Evolutionary conservation across 2,113 vertebrate species (phyloP).

Genomic region (Tamias sibiricus): DNA sequence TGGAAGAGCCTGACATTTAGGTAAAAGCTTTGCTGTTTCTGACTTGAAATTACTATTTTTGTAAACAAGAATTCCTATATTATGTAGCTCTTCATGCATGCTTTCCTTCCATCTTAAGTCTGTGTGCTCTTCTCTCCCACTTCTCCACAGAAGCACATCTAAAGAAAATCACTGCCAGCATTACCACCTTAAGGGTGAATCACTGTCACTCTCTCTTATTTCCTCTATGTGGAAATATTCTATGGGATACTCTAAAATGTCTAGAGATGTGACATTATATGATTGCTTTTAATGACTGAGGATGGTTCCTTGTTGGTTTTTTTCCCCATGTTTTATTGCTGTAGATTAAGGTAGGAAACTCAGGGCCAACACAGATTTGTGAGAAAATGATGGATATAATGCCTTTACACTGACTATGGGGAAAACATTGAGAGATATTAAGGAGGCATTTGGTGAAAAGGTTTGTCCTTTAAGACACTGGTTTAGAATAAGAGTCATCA

Average conservation of each 20-base stretch:
- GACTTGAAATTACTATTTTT: neutral
- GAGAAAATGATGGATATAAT: neutral
- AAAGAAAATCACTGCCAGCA: neutral
- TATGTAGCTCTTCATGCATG: neutral
- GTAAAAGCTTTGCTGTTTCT: neutral
- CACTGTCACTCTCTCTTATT: neutral
- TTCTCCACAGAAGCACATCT: neutral
- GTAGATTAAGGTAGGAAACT: conserved; percentile 12
- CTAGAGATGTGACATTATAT: neutral
- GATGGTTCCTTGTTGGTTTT: neutral
- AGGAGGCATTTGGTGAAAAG: neutral
- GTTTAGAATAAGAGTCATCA: neutral
- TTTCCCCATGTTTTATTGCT: neutral
- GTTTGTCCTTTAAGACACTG: neutral
- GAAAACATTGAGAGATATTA: neutral
- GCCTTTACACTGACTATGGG: neutral
- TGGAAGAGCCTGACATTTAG: neutral
- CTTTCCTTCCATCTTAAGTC: neutral
- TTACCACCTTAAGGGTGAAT: conserved; percentile 3
- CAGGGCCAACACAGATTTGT: neutral
- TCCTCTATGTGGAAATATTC: conserved; percentile 1
- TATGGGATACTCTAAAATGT: conserved; percentile 14
- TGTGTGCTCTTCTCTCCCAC: neutral
- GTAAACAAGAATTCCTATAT: neutral
- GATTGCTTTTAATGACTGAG: neutral